A percentile compares a stretch with the other conserved stretches of the same genome.
phyloP scores from a whole-genome alignment of 2,888 invertebrate genomes.

The Nycteola revayana region DNA sequence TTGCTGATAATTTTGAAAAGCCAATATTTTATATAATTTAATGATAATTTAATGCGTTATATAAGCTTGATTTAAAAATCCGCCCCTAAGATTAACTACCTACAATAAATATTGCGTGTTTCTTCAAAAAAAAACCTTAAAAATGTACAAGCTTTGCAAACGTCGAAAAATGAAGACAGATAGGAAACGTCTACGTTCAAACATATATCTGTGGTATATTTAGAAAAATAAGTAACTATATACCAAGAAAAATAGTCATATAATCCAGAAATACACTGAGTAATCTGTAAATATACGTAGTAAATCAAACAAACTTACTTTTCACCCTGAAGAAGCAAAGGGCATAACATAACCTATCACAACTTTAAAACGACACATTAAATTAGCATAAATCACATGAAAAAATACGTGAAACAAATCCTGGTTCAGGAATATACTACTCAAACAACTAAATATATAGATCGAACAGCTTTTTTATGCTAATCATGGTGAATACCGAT shows the following conservation, averaged over 20 bases:
- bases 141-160: too few relatives aligned
- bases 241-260: conserved; percentile 6
- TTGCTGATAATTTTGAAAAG: too few relatives aligned
- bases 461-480: conserved; percentile 26
- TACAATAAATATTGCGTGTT: too few relatives aligned
- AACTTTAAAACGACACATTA: conserved; percentile 40
- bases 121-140: too few relatives aligned
- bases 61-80: too few relatives aligned
- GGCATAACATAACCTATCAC: conserved; percentile 66
- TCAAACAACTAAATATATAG: conserved; percentile 15
- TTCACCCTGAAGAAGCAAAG: conserved; percentile 53
- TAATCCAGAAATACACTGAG: conserved; percentile 7
- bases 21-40: too few relatives aligned
- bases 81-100: too few relatives aligned
- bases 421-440: conserved; percentile 14
- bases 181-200: too few relatives aligned
- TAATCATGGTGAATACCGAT: conserved; percentile 40
- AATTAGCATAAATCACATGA: conserved; percentile 13
- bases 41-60: too few relatives aligned
- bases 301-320: conserved; percentile 49
- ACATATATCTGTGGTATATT: too few relatives aligned
- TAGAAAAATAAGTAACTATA: background rate
- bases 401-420: conserved; percentile 15
- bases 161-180: too few relatives aligned
- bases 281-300: conserved; percentile 13